Percentiles rank a stretch among this genome's conserved stretches.
Evolutionary conservation across 2,797 vertebrate species (phyloP).

Genomic region (Sebastes iracundus): DNA sequence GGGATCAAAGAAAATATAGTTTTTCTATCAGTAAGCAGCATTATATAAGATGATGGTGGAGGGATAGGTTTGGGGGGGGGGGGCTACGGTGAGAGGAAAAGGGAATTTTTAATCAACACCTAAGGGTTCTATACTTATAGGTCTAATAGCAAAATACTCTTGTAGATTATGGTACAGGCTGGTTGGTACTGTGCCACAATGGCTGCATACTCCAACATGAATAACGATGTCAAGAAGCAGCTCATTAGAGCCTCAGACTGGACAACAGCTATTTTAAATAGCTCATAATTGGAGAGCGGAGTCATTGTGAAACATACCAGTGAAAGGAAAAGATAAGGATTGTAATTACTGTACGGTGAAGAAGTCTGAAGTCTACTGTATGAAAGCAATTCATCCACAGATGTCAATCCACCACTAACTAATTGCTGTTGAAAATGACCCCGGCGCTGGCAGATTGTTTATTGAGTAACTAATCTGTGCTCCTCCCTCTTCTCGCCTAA

Average conservation of each 20-base stretch:
- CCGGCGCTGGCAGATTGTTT: conserved; percentile 69
- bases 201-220: background rate
- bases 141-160: background rate
- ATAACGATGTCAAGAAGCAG: background rate
- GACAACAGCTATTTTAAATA: conserved; percentile 20
- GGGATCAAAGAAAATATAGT: background rate
- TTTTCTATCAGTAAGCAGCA: background rate
- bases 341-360: conserved; percentile 35
- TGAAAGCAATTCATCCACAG: conserved; percentile 44
- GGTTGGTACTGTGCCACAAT: background rate
- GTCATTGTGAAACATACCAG: background rate
- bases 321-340: conserved; percentile 40
- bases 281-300: conserved; percentile 7
- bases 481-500: conserved; percentile 42
- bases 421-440: conserved; percentile 74
- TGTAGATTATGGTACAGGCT: background rate
- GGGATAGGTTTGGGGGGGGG: background rate
- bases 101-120: background rate
- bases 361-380: conserved; percentile 18
- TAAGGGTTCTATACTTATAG: background rate
- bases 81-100: background rate
- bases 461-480: conserved; percentile 75
- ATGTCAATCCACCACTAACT: conserved; percentile 52
- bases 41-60: background rate
- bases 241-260: background rate